Percentiles rank a stretch among this genome's conserved stretches.
phyloP scores from a whole-genome alignment of 2,888 invertebrate genomes.

The Lathronympha strigana region DNA sequence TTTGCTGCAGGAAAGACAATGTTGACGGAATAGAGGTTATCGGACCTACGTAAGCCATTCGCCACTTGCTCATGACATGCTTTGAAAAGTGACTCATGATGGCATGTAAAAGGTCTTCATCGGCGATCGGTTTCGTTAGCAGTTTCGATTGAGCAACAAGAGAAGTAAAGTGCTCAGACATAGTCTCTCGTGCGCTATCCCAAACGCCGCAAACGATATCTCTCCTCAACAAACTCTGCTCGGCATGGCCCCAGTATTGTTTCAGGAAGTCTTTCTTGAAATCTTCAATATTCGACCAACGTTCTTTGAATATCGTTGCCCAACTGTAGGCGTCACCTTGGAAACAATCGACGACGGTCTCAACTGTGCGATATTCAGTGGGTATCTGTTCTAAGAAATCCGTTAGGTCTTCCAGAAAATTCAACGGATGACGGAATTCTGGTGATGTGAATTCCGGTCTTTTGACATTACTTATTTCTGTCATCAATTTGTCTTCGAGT shows the following conservation, averaged over 20 bases:
- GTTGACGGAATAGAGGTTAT: neutral
- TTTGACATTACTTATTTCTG: neutral
- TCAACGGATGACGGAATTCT: conserved; percentile 4
- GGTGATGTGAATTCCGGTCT: conserved; percentile 1
- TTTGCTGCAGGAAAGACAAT: neutral
- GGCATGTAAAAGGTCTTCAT: conserved; percentile 4
- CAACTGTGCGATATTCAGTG: neutral
- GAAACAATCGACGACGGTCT: conserved; percentile 4
- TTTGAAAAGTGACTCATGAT: conserved; percentile 21
- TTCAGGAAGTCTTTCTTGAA: conserved; percentile 18
- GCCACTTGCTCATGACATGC: neutral
- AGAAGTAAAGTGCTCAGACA: conserved; percentile 5
- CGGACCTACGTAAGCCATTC: too few species aligned
- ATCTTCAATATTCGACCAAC: conserved; percentile 22
- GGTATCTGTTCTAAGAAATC: neutral
- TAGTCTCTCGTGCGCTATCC: neutral
- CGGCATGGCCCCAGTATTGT: conserved; percentile 15
- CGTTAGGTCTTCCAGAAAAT: conserved; percentile 19
- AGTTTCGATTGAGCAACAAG: conserved; percentile 10
- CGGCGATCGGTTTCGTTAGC: conserved; percentile 3
- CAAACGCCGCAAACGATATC: conserved; percentile 12
- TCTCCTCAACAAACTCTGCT: conserved; percentile 14
- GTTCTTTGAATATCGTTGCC: conserved; percentile 13
- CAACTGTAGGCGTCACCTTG: conserved; percentile 25
- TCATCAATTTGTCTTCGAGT: neutral